Percentiles rank a stretch among this genome's conserved stretches.
Conservation (phyloP, 2,113 vertebrate species). For the Elanus axillaris region DNA sequence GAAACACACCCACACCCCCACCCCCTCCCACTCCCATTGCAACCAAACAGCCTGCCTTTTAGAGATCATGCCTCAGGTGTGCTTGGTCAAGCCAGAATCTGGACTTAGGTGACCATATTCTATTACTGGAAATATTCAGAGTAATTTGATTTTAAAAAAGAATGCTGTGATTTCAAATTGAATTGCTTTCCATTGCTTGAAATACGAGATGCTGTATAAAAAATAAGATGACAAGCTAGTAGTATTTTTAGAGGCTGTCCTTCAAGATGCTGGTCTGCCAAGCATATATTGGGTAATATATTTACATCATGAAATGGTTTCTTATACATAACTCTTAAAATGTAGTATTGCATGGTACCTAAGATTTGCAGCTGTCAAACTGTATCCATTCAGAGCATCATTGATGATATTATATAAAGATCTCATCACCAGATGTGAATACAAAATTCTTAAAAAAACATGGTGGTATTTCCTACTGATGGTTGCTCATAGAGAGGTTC, state of each 20-base stretch:
- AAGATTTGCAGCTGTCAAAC: neutral
- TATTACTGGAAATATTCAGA: neutral
- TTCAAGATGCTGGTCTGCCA: neutral
- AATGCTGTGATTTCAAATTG: neutral
- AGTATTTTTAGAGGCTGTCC: neutral
- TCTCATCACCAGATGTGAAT: neutral
- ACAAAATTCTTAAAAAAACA: neutral
- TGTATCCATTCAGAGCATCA: neutral
- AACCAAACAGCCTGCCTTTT: neutral
- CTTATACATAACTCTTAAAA: neutral
- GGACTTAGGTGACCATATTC: neutral
- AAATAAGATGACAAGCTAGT: neutral
- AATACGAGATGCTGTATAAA: neutral
- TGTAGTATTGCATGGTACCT: neutral
- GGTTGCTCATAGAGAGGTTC: neutral
- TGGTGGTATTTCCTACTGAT: neutral
- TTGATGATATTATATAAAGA: neutral
- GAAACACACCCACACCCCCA: neutral
- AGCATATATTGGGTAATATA: neutral
- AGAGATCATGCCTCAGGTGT: neutral
- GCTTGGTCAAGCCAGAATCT: neutral
- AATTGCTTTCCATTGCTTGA: neutral
- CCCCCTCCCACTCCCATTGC: fast-evolving
- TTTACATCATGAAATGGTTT: neutral
- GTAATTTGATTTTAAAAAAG: neutral